Percentiles rank a stretch among this genome's conserved stretches.
phyloP scores from a whole-genome alignment of 92 coral and sea anemone species.

The Bergia sp. region DNA sequence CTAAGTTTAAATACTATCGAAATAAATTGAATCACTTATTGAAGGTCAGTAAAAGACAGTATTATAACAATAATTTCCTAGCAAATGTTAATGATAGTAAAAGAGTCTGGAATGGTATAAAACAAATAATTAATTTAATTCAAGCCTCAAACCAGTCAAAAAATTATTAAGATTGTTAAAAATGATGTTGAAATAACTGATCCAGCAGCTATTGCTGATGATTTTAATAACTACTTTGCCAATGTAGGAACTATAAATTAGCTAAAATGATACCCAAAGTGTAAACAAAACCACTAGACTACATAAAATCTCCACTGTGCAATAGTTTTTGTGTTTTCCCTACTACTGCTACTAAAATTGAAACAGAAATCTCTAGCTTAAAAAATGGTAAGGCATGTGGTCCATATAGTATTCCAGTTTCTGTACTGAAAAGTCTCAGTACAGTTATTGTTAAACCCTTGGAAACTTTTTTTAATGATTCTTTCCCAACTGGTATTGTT shows the following conservation, averaged over 20 bases:
- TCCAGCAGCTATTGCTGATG: no score
- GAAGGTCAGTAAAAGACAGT: not conserved
- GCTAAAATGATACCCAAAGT: not conserved
- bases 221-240: no score
- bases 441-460: no score
- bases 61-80: constrained; percentile 46
- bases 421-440: not conserved
- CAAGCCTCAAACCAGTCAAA: constrained; percentile 37
- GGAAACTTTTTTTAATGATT: no score
- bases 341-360: no score
- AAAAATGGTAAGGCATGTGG: no score
- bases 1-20: constrained; percentile 57
- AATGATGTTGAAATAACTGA: no score
- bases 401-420: not conserved
- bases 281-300: not conserved
- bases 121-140: constrained; percentile 41
- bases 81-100: not conserved
- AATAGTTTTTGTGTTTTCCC: not conserved
- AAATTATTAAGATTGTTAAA: not conserved
- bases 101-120: no score
- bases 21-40: not conserved
- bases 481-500: no score
- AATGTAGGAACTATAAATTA: not conserved
- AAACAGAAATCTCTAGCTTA: no score
- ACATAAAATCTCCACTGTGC: not conserved